Conservation (phyloP, 2,113 vertebrate species). For the Chaetura pelagica region DNA sequence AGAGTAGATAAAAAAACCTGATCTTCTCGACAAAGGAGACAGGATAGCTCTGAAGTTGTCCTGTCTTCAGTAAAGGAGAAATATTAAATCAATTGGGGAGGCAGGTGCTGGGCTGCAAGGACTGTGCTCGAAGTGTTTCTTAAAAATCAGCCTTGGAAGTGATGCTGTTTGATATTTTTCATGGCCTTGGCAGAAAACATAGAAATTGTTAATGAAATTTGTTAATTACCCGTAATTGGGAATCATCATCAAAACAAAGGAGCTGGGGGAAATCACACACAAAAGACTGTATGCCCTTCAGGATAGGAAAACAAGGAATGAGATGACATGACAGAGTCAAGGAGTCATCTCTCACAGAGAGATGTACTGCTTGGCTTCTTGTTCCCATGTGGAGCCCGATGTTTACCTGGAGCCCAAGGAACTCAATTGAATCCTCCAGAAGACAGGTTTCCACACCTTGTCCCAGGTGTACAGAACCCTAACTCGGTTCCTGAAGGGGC, state of each 20-base stretch:
- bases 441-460: background rate
- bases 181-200: background rate
- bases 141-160: background rate
- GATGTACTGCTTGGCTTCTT: background rate
- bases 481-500: background rate
- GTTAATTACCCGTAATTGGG: background rate
- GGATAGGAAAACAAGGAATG: background rate
- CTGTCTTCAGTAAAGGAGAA: background rate
- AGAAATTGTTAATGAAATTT: background rate
- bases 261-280: background rate
- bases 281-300: background rate
- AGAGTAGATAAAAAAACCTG: conserved; percentile 31
- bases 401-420: background rate
- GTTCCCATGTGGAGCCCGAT: rapidly evolving
- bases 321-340: background rate
- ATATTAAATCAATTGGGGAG: background rate
- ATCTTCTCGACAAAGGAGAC: background rate
- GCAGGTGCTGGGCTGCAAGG: background rate
- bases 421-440: background rate
- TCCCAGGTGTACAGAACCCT: background rate
- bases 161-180: background rate
- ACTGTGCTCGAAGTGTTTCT: background rate
- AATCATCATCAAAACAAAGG: conserved; percentile 16
- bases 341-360: background rate
- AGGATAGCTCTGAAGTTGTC: background rate